Conservation (phyloP, 2,797 vertebrate genomes). For the Sebastes diaconus region DNA sequence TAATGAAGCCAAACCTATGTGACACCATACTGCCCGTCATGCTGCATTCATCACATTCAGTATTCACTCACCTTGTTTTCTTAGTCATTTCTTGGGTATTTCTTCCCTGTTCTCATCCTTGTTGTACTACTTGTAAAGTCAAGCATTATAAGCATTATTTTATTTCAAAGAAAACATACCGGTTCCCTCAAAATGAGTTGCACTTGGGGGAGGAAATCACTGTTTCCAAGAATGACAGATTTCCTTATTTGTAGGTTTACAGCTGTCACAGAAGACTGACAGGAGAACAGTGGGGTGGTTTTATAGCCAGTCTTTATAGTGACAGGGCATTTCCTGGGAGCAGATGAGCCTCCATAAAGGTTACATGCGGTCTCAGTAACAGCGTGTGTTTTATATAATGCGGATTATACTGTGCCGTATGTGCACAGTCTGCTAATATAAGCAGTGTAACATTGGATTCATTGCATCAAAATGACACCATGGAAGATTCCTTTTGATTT, state of each 20-base stretch:
- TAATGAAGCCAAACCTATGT: neutral
- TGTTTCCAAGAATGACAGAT: slow-evolving; percentile 18
- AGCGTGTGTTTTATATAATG: neutral
- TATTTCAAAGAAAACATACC: neutral
- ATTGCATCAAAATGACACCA: neutral
- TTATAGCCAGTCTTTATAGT: slow-evolving; percentile 26
- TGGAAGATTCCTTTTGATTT: neutral
- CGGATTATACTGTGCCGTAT: neutral
- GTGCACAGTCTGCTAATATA: neutral
- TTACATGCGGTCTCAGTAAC: neutral
- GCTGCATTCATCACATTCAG: neutral
- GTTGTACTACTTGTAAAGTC: no score
- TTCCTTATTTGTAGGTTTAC: neutral
- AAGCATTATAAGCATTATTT: neutral
- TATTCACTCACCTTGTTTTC: no score
- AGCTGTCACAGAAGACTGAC: slow-evolving; percentile 28
- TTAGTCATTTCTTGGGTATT: no score
- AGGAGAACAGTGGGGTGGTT: slow-evolving; percentile 17
- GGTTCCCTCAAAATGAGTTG: neutral
- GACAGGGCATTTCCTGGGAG: slow-evolving; percentile 50
- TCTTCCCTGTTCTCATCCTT: no score
- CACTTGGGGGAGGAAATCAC: neutral
- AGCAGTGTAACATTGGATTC: neutral
- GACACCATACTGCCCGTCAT: neutral
- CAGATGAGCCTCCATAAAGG: slow-evolving; percentile 9